Evolutionary conservation across 2,888 invertebrate species (phyloP).

Genomic region (Orgyia antiqua): DNA sequence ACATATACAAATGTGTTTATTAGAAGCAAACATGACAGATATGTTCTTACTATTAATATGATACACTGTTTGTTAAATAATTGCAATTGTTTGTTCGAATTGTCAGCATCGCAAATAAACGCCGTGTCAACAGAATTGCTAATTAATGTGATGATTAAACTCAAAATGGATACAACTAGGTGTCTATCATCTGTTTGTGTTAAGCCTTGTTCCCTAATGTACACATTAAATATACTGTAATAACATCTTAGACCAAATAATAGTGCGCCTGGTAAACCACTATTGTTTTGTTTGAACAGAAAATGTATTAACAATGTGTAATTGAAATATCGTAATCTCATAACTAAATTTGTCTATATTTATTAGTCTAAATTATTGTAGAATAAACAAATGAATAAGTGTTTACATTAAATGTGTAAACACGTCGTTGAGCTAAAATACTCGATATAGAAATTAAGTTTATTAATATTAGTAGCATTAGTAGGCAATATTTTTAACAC

Average conservation of each 20-base stretch:
- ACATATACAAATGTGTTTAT: too few relatives aligned
- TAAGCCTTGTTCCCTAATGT: conserved; percentile 30
- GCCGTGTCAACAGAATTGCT: conserved; percentile 61
- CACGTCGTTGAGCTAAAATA: too few relatives aligned
- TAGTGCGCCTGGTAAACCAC: conserved; percentile 2
- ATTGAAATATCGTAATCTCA: neutral
- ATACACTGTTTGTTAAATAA: conserved; percentile 49
- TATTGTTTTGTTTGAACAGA: conserved; percentile 8
- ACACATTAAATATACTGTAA: conserved; percentile 32
- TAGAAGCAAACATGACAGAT: neutral
- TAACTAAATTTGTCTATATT: conserved; percentile 23
- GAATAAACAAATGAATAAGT: too few relatives aligned
- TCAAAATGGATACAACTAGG: conserved; percentile 60
- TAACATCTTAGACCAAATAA: conserved; percentile 23
- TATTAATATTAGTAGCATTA: too few relatives aligned
- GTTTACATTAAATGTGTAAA: too few relatives aligned
- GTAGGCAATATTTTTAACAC: too few relatives aligned
- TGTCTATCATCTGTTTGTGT: conserved; percentile 56
- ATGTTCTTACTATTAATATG: conserved; percentile 17
- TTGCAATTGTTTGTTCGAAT: conserved; percentile 62
- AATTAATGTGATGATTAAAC: conserved; percentile 71
- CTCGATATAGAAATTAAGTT: too few relatives aligned
- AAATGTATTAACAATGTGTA: neutral
- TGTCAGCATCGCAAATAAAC: conserved; percentile 60
- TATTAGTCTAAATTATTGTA: conserved; percentile 25